Evolutionary conservation across 53 echinoderm and acorn worm genomes (phyloP).

Genomic region (Hippasteria phrygiana): DNA sequence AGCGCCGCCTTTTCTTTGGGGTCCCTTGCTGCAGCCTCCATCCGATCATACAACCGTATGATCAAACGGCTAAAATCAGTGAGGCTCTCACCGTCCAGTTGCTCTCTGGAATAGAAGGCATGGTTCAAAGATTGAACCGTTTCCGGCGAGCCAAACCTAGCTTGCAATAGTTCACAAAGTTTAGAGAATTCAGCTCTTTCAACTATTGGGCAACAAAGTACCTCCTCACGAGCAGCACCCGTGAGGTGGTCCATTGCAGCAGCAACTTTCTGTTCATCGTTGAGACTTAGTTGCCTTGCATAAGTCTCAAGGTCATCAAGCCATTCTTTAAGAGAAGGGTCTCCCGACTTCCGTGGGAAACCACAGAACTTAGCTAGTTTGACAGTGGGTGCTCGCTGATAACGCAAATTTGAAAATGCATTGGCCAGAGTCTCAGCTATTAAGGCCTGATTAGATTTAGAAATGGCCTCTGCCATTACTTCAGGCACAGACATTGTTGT

Average conservation of each 20-base stretch:
- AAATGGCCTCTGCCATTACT: slow-evolving; percentile 32
- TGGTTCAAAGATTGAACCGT: slow-evolving; percentile 41
- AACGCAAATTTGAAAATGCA: slow-evolving; percentile 34
- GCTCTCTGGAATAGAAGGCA: slow-evolving; percentile 34
- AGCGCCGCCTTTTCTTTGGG: background rate
- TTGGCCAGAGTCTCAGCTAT: slow-evolving; percentile 35
- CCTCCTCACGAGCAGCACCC: slow-evolving; percentile 41
- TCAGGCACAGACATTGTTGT: slow-evolving; percentile 30
- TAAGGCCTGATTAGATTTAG: slow-evolving; percentile 35
- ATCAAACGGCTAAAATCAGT: slow-evolving; percentile 39
- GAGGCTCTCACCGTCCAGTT: slow-evolving; percentile 21
- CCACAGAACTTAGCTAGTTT: slow-evolving; percentile 36
- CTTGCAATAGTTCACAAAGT: background rate
- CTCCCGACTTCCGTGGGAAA: slow-evolving; percentile 15
- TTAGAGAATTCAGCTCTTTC: background rate
- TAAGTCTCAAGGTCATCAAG: background rate
- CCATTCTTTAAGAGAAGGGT: slow-evolving; percentile 46
- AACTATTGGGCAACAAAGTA: slow-evolving; percentile 17
- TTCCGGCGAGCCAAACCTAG: slow-evolving; percentile 18
- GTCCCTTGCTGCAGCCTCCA: slow-evolving; percentile 20
- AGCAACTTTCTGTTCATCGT: slow-evolving; percentile 10
- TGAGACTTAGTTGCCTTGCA: slow-evolving; percentile 18
- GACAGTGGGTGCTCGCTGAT: slow-evolving; percentile 34
- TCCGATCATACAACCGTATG: slow-evolving; percentile 17
- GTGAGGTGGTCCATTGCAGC: slow-evolving; percentile 44